Base-by-base conservation (phyloP, 1,140 invertebrate genomes). In the Ctenoplectra terminalis region DNA sequence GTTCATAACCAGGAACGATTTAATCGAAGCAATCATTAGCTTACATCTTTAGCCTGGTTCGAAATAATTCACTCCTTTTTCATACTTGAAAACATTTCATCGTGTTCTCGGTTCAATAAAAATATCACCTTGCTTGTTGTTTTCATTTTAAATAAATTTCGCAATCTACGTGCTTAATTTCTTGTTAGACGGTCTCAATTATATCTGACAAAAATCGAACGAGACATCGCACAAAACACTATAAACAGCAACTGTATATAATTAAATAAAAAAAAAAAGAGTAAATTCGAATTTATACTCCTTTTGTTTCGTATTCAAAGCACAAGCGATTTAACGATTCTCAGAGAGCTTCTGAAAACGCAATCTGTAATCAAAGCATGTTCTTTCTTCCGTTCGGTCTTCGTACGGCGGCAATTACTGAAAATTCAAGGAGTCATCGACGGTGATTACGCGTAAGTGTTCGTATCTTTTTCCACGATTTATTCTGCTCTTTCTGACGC, bases 381-480 rank as follows among this genome's bases (percentile, higher is more conserved):
- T 4, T 15, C 26, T 26, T 37, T 13, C 23, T 46, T 50, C 26
- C 48, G 72, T 29, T 11, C 50, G 20, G 13, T 37, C 17, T n/a
- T 54, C 4, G n/a, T 20, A 20, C 29, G n/a, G 20, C 29, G 8
- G 11, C 17, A 63, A 54, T 80, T 73, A 58, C 58, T 52, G 52
- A 61, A 72, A 71, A 61, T 61, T 61, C 76, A 20, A 9, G 9
- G 17, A 40, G 56, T 31, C 56, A 29, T 58, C 66, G 13, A 11
- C 7, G 2, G 17, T 26, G 46, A 63, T 63, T 72, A 23, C 43
- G 15, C 48, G 56, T 52, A 43, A 79, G 7, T 34, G 26, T 34
- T 72, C 46, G 46, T 79, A 82, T 73, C 71, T 66, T 46, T 46
- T 37, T 23, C 15, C 75, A n/a, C 40, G 20, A 78, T 77, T 69